Percentiles rank a stretch among this genome's conserved stretches.
Conservation (phyloP, 2,113 vertebrate genomes). For the Xenopus borealis region DNA sequence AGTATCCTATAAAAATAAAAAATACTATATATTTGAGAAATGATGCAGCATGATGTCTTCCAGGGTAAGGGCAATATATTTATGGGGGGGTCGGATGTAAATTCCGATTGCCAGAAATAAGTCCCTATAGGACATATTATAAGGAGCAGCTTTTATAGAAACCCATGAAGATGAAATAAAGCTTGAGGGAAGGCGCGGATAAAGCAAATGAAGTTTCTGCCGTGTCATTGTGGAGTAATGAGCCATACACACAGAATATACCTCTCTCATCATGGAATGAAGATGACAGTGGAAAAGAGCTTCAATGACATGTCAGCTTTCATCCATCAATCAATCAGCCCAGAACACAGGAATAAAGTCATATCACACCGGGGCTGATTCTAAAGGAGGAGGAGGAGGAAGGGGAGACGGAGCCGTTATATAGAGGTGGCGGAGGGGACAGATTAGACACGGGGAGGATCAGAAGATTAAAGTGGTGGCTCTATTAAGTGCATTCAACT, state of each 20-base stretch:
- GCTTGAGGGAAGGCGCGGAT: conserved; percentile 94
- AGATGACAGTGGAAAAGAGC: conserved; percentile 98
- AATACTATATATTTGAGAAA: too few species aligned
- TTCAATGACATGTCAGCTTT: conserved; percentile 99
- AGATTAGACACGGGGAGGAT: too few species aligned
- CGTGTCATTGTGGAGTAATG: conserved; percentile 99
- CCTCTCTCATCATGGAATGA: conserved; percentile 99
- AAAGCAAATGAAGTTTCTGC: conserved; percentile 99
- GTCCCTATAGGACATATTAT: conserved; percentile 71
- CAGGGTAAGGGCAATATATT: too few species aligned
- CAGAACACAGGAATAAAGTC: conserved; percentile 83
- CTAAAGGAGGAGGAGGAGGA: conserved; percentile 76
- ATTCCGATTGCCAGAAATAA: too few species aligned
- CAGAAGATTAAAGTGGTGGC: too few species aligned
- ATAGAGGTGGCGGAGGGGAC: too few species aligned
- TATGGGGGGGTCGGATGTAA: too few species aligned
- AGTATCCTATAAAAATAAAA: too few species aligned
- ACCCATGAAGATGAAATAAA: conserved; percentile 85
- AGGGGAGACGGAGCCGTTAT: too few species aligned
- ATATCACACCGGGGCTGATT: conserved; percentile 80
- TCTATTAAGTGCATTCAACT: too few species aligned
- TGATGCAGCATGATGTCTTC: too few species aligned
- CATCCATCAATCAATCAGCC: conserved; percentile 99
- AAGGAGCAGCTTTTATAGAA: conserved; percentile 89
- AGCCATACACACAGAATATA: conserved; percentile 99